These are phyloP conservation scores for Clusia tigrina DNA, from an alignment of 2,888 invertebrate genomes.

Conservation along the genomic window DNA sequence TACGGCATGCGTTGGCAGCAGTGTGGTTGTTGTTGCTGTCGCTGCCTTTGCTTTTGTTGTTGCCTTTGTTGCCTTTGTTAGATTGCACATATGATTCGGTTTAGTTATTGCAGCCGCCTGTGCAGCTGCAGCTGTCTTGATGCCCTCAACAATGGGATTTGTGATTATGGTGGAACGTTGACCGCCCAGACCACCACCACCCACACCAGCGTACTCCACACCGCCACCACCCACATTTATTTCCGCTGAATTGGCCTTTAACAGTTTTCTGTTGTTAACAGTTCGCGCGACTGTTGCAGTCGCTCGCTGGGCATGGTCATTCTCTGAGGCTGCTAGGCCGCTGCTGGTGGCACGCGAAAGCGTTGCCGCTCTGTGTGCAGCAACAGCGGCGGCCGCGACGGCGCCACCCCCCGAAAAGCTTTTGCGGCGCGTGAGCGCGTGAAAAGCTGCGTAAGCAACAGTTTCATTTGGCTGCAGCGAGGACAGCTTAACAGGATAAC, in stretches of 20 bases:
- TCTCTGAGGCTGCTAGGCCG: constrained; percentile 40
- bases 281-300: constrained; percentile 15
- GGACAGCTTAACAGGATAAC: background rate
- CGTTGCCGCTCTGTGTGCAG: constrained; percentile 27
- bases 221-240: constrained; percentile 43
- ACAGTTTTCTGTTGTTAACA: constrained; percentile 38
- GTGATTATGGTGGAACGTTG: constrained; percentile 17
- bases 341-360: constrained; percentile 46
- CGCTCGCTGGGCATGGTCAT: constrained; percentile 40
- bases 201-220: constrained; percentile 25
- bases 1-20: background rate
- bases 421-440: constrained; percentile 47
- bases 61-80: constrained; percentile 23
- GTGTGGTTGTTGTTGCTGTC: background rate
- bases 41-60: constrained; percentile 7
- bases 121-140: constrained; percentile 30
- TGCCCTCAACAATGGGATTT: constrained; percentile 26
- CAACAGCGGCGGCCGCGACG: no score
- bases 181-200: background rate
- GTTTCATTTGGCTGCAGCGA: constrained; percentile 42
- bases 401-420: constrained; percentile 50
- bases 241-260: constrained; percentile 51
- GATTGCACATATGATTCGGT: constrained; percentile 42
- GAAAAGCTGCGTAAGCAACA: constrained; percentile 61
- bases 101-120: constrained; percentile 22